Percentiles rank a stretch among this genome's conserved stretches.
Conservation (phyloP, 37 sponge, comb jelly and placozoan species). For the Hexactinellida sp. region DNA sequence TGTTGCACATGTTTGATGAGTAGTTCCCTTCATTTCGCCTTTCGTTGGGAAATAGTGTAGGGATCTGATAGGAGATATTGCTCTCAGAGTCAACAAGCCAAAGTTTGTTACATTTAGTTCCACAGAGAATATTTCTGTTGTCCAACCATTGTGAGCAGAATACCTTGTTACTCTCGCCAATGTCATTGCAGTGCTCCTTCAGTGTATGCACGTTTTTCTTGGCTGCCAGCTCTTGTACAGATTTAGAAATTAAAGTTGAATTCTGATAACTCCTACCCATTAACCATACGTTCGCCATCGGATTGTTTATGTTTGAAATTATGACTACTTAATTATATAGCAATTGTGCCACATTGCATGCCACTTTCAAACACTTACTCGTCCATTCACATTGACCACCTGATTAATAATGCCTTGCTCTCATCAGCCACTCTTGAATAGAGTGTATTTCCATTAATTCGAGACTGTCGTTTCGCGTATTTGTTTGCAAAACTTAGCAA, state of each 20-base stretch:
- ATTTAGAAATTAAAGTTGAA: background rate
- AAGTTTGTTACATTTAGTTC: conserved; percentile 62
- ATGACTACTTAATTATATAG: background rate
- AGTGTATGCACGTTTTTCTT: conserved; percentile 31
- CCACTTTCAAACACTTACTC: background rate
- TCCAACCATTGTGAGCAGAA: conserved; percentile 66
- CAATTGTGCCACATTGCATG: background rate
- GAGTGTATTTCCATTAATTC: background rate
- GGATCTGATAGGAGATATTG: background rate
- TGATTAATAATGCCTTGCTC: no score
- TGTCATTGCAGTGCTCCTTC: conserved; percentile 27
- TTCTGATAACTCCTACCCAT: background rate
- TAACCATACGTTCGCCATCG: background rate
- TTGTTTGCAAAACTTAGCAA: no score
- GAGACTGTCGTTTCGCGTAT: no score
- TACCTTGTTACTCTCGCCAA: conserved; percentile 53
- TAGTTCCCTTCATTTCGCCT: background rate
- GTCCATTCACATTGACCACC: background rate
- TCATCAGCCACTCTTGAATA: background rate
- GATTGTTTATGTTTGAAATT: background rate
- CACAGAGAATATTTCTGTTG: conserved; percentile 38
- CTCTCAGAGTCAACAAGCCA: conserved; percentile 1
- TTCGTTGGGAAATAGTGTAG: background rate
- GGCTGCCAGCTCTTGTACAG: background rate
- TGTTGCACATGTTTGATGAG: background rate